A percentile compares a stretch with the other conserved stretches of the same genome.
phyloP scores from a whole-genome alignment of 2,888 invertebrate species.

The Xestia ashworthii region DNA sequence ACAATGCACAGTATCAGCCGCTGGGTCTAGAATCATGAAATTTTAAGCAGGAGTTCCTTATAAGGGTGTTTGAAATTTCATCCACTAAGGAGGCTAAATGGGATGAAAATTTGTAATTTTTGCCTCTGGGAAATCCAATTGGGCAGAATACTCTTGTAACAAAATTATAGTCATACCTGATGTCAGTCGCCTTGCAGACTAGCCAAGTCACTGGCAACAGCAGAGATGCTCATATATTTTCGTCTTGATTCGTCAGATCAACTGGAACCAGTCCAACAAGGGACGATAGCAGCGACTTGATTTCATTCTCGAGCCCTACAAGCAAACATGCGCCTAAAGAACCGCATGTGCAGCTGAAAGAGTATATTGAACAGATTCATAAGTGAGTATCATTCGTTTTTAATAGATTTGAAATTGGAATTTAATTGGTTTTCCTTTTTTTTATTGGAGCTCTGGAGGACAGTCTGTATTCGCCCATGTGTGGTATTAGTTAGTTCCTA shows the following conservation, averaged over 20 bases:
- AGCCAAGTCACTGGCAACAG: conserved; percentile 30
- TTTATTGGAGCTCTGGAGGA: not conserved
- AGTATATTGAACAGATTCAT: conserved; percentile 87
- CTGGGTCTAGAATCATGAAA: not conserved
- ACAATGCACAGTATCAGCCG: not conserved
- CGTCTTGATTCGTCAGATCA: conserved; percentile 73
- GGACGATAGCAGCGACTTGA: conserved; percentile 91
- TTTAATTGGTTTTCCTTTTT: not conserved
- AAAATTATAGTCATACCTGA: conserved; percentile 9
- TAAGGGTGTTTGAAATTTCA: not conserved
- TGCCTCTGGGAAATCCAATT: not conserved
- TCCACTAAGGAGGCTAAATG: no score
- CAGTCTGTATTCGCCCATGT: not conserved
- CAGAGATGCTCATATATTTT: conserved; percentile 39
- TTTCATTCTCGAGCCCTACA: conserved; percentile 93
- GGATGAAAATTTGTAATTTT: not conserved
- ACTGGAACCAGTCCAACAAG: conserved; percentile 85
- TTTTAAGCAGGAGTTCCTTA: not conserved
- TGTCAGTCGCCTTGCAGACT: not conserved
- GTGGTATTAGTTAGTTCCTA: not conserved
- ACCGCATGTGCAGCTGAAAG: conserved; percentile 90
- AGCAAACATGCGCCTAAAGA: conserved; percentile 86
- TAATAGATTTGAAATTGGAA: conserved; percentile 1
- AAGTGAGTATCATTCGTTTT: conserved; percentile 69
- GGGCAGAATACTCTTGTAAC: not conserved